These are phyloP conservation scores for Hybognathus amarus DNA, from an alignment of 2,797 vertebrate genomes.

Conservation along the genomic window DNA sequence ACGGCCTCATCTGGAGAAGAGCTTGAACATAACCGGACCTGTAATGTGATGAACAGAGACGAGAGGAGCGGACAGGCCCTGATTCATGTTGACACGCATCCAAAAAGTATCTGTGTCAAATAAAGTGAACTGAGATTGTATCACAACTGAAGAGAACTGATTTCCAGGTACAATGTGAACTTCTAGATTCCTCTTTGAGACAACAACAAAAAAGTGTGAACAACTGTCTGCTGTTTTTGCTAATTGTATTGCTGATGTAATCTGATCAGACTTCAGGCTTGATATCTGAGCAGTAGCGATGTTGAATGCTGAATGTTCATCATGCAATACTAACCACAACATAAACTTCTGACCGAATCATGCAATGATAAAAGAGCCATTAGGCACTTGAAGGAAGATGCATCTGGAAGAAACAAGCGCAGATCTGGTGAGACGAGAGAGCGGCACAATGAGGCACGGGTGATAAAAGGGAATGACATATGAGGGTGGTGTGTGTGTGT, in stretches of 20 bases:
- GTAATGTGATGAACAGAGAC: conserved; percentile 19
- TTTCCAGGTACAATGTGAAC: not conserved
- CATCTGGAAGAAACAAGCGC: not conserved
- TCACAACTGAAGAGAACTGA: not conserved
- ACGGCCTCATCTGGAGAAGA: conserved; percentile 68
- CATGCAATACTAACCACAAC: not conserved
- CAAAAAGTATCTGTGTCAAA: not conserved
- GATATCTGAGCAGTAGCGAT: not conserved
- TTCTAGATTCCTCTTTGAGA: not conserved
- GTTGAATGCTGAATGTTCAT: not conserved
- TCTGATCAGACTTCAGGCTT: not conserved
- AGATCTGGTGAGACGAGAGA: not conserved
- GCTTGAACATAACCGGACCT: conserved; percentile 42
- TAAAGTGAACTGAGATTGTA: not conserved
- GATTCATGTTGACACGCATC: not conserved
- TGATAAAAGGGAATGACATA: conserved; percentile 12
- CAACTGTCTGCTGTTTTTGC: not conserved
- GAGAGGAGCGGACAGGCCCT: not conserved
- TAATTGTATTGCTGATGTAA: not conserved
- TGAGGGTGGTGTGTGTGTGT: not conserved
- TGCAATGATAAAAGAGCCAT: not conserved
- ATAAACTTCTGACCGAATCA: not conserved
- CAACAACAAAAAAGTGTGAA: not conserved
- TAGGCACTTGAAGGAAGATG: conserved; percentile 1
- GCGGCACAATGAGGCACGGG: not conserved